Evolutionary conservation across 2,797 vertebrate species (phyloP).

Genomic region (Oceanodroma leucorhoa): DNA sequence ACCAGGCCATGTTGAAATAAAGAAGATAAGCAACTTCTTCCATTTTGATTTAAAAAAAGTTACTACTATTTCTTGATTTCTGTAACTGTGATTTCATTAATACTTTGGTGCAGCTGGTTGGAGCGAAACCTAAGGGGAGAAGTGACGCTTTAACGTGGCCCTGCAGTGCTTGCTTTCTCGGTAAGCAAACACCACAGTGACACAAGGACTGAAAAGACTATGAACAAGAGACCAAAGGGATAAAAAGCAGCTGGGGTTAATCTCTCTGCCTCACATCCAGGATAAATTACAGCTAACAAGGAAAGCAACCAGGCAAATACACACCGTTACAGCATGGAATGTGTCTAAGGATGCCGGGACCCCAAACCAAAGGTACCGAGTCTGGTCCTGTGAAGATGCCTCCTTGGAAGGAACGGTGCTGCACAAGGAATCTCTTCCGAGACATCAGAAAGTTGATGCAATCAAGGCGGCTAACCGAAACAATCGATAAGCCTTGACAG

Average conservation of each 20-base stretch:
- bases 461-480: not conserved
- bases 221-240: not conserved
- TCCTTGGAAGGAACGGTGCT: not conserved
- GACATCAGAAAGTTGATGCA: not conserved
- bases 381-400: not conserved
- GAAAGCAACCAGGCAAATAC: not conserved
- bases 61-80: not conserved
- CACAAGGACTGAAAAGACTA: not conserved
- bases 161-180: not conserved
- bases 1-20: not conserved
- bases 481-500: rapidly evolving
- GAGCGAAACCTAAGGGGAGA: not conserved
- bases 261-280: not conserved
- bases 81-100: not conserved
- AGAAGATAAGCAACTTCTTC: not conserved
- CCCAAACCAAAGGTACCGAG: not conserved
- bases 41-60: rapidly evolving
- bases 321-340: not conserved
- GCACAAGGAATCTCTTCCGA: not conserved
- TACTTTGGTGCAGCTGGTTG: not conserved
- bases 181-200: not conserved
- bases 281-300: not conserved
- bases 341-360: not conserved
- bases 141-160: not conserved
- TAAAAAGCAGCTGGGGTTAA: not conserved